Conservation (phyloP, 2,797 vertebrate genomes). For the Acanthornis magna region DNA sequence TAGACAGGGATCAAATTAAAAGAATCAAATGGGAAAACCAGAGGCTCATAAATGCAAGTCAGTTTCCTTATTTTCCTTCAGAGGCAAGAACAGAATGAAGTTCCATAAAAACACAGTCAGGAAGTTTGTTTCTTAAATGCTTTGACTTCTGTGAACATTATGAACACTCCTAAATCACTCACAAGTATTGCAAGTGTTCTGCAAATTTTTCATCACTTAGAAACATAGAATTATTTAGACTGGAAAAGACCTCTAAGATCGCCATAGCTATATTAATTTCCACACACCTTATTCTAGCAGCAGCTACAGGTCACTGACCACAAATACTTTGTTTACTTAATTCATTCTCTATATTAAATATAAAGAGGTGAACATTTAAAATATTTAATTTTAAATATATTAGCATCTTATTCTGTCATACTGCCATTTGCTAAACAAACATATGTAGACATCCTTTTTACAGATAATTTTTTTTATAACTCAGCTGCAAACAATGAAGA, state of each 20-base stretch:
- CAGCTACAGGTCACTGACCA: not conserved
- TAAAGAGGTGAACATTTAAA: not conserved
- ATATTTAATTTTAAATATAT: not conserved
- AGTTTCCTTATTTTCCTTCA: not conserved
- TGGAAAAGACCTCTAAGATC: not conserved
- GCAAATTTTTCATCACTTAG: not conserved
- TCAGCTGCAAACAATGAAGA: not conserved
- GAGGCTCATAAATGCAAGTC: not conserved
- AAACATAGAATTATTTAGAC: not conserved
- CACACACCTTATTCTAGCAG: not conserved
- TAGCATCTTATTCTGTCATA: not conserved
- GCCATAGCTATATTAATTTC: not conserved
- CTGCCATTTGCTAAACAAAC: not conserved
- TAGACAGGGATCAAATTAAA: not conserved
- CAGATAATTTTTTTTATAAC: not conserved
- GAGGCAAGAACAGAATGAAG: not conserved
- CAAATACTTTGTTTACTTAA: not conserved
- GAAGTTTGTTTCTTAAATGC: not conserved
- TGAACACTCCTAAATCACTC: not conserved
- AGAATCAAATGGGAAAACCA: not conserved
- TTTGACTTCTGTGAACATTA: not conserved
- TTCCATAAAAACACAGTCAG: not conserved
- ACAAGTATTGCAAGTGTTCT: not conserved
- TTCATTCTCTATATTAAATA: not conserved
- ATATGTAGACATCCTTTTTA: not conserved